A percentile compares a stretch with the other conserved stretches of the same genome.
Evolutionary conservation across 1,140 invertebrate species (phyloP).

Genomic region (Heterodera carotae): DNA sequence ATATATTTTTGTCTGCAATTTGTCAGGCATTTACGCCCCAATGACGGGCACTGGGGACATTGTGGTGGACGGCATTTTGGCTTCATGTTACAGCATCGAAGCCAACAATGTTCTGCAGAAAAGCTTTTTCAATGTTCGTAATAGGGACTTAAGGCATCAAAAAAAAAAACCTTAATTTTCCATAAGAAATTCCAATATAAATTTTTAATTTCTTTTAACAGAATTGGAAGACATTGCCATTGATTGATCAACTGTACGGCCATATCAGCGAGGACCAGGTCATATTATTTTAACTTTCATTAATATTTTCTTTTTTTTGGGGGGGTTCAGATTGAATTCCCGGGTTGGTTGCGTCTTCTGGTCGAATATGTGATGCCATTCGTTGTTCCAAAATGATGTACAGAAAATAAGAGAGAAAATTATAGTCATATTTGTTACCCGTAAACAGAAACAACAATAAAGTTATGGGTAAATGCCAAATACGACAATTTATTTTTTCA

Average conservation of each 20-base stretch:
- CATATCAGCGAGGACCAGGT: conserved; percentile 1
- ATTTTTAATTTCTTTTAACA: background rate
- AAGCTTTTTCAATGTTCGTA: conserved; percentile 34
- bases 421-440: no score
- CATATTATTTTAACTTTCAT: background rate
- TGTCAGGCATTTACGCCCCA: conserved; percentile 46
- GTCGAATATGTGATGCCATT: conserved; percentile 14
- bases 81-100: conserved; percentile 46
- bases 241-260: background rate
- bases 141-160: background rate
- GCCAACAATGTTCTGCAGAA: conserved; percentile 39
- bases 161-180: background rate
- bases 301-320: background rate
- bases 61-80: conserved; percentile 45
- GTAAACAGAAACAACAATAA: no score
- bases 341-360: background rate
- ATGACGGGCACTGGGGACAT: conserved; percentile 48
- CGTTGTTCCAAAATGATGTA: conserved; percentile 10
- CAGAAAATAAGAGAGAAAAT: no score
- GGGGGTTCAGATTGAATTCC: background rate
- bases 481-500: no score
- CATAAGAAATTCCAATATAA: no score
- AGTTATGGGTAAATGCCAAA: no score
- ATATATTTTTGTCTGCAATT: background rate
- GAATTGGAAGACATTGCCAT: conserved; percentile 2